A percentile compares a stretch with the other conserved stretches of the same genome.
These are phyloP conservation scores for Campoletis raptor DNA, from an alignment of 2,888 invertebrate species.

Conservation along the genomic window DNA sequence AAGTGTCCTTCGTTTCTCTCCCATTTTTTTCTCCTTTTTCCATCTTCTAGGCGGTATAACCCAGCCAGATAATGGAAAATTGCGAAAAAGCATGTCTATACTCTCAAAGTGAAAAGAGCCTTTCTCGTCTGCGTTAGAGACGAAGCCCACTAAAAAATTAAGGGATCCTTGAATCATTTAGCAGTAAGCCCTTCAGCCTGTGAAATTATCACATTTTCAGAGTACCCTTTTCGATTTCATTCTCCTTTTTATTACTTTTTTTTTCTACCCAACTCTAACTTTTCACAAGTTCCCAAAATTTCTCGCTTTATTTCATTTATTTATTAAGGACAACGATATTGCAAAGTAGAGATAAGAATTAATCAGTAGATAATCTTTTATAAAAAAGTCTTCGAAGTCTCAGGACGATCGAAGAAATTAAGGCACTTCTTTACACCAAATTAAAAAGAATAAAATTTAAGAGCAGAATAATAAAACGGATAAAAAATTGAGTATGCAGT, in stretches of 20 bases:
- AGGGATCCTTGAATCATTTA: slow-evolving; percentile 30
- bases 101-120: neutral
- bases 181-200: slow-evolving; percentile 9
- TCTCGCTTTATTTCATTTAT: neutral
- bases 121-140: slow-evolving; percentile 9
- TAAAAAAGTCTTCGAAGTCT: too few species aligned
- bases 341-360: neutral
- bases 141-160: slow-evolving; percentile 31
- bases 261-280: neutral
- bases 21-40: neutral
- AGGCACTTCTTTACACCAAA: too few species aligned
- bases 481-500: neutral
- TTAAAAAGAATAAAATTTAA: too few species aligned
- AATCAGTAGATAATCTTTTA: neutral
- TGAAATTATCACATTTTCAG: slow-evolving; percentile 1
- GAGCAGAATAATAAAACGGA: neutral
- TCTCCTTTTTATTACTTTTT: neutral
- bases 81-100: slow-evolving; percentile 11
- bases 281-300: neutral
- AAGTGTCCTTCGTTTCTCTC: neutral
- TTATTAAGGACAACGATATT: neutral
- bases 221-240: neutral
- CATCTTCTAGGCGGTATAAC: neutral
- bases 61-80: slow-evolving; percentile 36
- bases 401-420: too few species aligned